Evolutionary conservation across 2,797 vertebrate genomes (phyloP).

Genomic region (Chromis chromis): DNA sequence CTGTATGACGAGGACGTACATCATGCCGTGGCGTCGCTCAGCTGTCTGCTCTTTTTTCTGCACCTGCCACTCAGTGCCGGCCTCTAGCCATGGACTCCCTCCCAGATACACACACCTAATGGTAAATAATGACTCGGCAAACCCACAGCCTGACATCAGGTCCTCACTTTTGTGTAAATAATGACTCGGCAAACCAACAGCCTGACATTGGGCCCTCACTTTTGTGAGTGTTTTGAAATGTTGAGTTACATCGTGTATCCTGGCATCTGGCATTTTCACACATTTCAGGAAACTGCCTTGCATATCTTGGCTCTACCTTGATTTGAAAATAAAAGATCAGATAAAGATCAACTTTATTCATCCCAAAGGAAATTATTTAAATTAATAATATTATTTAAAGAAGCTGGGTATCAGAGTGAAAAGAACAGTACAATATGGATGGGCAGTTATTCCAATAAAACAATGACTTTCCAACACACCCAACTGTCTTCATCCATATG

Average conservation of each 20-base stretch:
- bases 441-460: too few species aligned
- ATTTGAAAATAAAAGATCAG: too few species aligned
- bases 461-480: too few species aligned
- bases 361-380: too few species aligned
- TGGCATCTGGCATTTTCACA: conserved; percentile 12
- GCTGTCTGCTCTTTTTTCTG: conserved; percentile 58
- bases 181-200: too few species aligned
- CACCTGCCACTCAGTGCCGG: conserved; percentile 63
- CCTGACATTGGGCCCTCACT: neutral
- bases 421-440: too few species aligned
- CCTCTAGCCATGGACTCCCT: conserved; percentile 20
- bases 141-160: conserved; percentile 9
- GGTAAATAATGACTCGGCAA: conserved; percentile 56
- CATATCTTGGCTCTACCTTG: too few species aligned
- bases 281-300: neutral
- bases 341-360: too few species aligned
- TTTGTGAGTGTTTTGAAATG: neutral
- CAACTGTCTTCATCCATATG: too few species aligned
- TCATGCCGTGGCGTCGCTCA: conserved; percentile 44
- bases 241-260: neutral
- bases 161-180: conserved; percentile 4
- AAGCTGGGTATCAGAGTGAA: too few species aligned
- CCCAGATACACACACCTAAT: conserved; percentile 49
- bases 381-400: too few species aligned
- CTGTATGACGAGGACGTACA: conserved; percentile 46